A percentile compares a stretch with the other conserved stretches of the same genome.
phyloP scores from a whole-genome alignment of 2,113 vertebrate species.

The Peromyscus leucopus region DNA sequence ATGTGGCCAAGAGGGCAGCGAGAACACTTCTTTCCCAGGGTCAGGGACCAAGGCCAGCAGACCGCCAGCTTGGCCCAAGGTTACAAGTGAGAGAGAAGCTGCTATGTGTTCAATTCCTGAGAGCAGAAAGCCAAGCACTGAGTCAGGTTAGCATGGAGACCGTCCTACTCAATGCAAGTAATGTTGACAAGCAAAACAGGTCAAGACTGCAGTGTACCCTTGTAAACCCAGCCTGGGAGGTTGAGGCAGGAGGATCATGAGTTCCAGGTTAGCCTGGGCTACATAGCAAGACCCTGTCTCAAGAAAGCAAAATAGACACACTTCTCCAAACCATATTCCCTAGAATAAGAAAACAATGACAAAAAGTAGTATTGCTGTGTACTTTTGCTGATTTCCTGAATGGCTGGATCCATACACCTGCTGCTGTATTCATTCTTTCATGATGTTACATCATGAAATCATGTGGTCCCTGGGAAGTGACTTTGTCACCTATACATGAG shows the following conservation, averaged over 20 bases:
- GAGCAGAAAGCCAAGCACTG: background rate
- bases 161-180: background rate
- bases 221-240: background rate
- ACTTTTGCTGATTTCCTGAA: background rate
- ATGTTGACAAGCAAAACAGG: background rate
- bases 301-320: background rate
- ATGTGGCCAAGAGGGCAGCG: background rate
- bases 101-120: rapidly evolving
- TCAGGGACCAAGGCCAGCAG: background rate
- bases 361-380: background rate
- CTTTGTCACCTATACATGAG: too few relatives aligned
- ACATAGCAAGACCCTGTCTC: background rate
- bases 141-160: too few relatives aligned
- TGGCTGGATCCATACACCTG: background rate
- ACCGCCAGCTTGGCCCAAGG: background rate
- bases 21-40: background rate
- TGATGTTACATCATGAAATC: background rate
- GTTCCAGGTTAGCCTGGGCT: background rate
- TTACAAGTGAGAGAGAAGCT: background rate
- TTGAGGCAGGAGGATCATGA: background rate
- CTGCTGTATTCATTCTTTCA: background rate
- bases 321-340: background rate
- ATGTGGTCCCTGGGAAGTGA: background rate
- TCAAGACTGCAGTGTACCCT: background rate
- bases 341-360: background rate